Percentiles rank a stretch among this genome's conserved stretches.
These are phyloP conservation scores for Pteromalus puparum DNA, from an alignment of 1,140 invertebrate genomes.

Conservation along the genomic window DNA sequence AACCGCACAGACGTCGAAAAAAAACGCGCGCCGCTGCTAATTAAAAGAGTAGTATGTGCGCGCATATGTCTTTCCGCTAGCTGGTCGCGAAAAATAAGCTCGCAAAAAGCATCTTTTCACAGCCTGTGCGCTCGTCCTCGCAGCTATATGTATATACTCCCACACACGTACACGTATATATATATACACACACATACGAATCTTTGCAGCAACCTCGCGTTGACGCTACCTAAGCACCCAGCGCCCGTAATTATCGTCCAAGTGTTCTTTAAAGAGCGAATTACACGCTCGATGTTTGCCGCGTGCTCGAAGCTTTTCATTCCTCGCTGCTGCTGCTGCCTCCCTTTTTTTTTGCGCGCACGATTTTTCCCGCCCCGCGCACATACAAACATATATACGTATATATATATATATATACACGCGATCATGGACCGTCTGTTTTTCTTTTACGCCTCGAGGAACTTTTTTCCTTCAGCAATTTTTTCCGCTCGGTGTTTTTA, in stretches of 20 bases:
- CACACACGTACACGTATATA: too few species aligned
- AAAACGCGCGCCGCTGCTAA: constrained; percentile 56
- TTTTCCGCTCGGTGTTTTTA: constrained; percentile 45
- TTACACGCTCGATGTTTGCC: constrained; percentile 74
- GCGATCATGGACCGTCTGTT: constrained; percentile 49
- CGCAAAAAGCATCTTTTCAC: constrained; percentile 68
- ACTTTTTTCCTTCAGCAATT: constrained; percentile 62
- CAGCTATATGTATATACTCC: constrained; percentile 46
- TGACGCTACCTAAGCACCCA: constrained; percentile 58
- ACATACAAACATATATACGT: not conserved
- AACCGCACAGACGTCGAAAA: not conserved
- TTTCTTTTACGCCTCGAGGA: constrained; percentile 65
- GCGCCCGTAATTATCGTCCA: constrained; percentile 71
- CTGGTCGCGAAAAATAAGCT: constrained; percentile 67
- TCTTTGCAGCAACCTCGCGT: constrained; percentile 54
- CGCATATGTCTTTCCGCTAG: constrained; percentile 65
- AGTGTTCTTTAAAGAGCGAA: constrained; percentile 75
- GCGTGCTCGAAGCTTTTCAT: constrained; percentile 68
- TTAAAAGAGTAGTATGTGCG: constrained; percentile 58
- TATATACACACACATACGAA: too few species aligned
- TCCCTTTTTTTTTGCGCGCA: constrained; percentile 27
- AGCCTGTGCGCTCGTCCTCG: constrained; percentile 49
- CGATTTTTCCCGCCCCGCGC: not conserved
- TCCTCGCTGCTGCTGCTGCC: constrained; percentile 40
- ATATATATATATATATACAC: not conserved